A percentile compares a stretch with the other conserved stretches of the same genome.
These are phyloP conservation scores for Euthynnus affinis DNA, from an alignment of 2,797 vertebrate species.

Conservation along the genomic window DNA sequence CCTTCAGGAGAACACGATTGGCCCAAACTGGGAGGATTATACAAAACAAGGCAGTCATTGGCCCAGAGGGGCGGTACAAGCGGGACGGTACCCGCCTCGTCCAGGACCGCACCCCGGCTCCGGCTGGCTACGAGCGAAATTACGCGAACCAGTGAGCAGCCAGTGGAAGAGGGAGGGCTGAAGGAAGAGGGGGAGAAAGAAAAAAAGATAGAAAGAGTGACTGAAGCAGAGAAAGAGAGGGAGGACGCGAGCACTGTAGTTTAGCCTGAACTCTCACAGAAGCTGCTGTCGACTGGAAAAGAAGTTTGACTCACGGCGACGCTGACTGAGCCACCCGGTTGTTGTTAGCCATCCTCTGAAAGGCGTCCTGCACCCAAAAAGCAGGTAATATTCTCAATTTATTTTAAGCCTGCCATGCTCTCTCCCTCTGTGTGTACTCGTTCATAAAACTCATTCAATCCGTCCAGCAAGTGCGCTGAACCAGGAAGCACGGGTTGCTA, in stretches of 20 bases:
- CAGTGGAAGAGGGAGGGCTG: conserved; percentile 77
- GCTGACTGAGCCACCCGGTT: conserved; percentile 75
- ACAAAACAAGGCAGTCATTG: conserved; percentile 52
- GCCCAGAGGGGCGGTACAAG: conserved; percentile 33
- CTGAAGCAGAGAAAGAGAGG: conserved; percentile 64
- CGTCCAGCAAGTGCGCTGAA: conserved; percentile 70
- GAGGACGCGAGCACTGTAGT: conserved; percentile 74
- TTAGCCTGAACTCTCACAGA: conserved; percentile 74
- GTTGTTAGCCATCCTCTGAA: conserved; percentile 67
- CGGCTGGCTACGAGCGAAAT: conserved; percentile 68
- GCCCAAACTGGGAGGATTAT: conserved; percentile 35
- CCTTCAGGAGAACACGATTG: conserved; percentile 63
- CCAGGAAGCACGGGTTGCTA: conserved; percentile 75
- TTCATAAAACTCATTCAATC: conserved; percentile 37
- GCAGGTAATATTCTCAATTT: conserved; percentile 74
- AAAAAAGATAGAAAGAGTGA: conserved; percentile 62
- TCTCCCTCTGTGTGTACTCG: neutral
- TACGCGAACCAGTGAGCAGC: conserved; percentile 73
- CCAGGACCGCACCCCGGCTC: conserved; percentile 84
- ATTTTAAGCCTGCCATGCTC: conserved; percentile 12
- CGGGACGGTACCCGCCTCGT: conserved; percentile 54
- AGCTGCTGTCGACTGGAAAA: conserved; percentile 77
- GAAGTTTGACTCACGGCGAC: conserved; percentile 79
- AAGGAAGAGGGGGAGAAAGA: conserved; percentile 48
- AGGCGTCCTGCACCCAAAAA: conserved; percentile 74